These are phyloP conservation scores for Pseudochirops corinnae DNA, from an alignment of 2,797 vertebrate species.

Conservation along the genomic window DNA sequence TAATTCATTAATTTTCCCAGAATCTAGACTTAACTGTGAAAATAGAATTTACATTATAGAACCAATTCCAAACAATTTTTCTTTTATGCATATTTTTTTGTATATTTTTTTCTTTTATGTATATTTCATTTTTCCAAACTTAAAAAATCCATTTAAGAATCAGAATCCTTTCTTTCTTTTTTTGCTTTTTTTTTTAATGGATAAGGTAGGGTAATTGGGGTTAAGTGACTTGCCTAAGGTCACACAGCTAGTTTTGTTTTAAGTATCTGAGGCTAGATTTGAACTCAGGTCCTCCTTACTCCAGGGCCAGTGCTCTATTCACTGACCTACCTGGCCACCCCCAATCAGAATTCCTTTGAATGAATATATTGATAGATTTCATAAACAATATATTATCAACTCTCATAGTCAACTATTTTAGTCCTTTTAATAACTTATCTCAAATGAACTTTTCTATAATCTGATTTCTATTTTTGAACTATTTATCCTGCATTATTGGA, in stretches of 20 bases:
- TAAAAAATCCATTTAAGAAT: slow-evolving; percentile 51
- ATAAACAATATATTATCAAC: slow-evolving; percentile 32
- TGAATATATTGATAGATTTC: slow-evolving; percentile 15
- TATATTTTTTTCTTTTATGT: slow-evolving; percentile 49
- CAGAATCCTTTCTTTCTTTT: neutral
- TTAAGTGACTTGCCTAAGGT: no score
- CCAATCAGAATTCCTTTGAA: slow-evolving; percentile 22
- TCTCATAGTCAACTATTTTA: neutral
- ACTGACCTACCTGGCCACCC: no score
- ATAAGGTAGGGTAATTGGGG: no score
- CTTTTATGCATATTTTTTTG: neutral
- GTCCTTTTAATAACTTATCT: neutral
- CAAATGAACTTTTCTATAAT: slow-evolving; percentile 49
- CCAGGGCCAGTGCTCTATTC: no score
- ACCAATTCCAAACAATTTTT: neutral
- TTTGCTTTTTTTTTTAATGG: no score
- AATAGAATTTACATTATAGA: slow-evolving; percentile 21
- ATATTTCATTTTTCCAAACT: slow-evolving; percentile 52
- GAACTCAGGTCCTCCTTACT: no score
- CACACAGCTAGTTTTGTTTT: no score
- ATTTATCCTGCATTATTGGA: slow-evolving; percentile 48
- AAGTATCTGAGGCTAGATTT: no score
- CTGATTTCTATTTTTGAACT: slow-evolving; percentile 38
- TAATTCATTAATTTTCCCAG: slow-evolving; percentile 33
- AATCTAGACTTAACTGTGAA: slow-evolving; percentile 46